A percentile compares a stretch with the other conserved stretches of the same genome.
Evolutionary conservation across 2,797 vertebrate genomes (phyloP).

Genomic region (Vespertilio murinus): DNA sequence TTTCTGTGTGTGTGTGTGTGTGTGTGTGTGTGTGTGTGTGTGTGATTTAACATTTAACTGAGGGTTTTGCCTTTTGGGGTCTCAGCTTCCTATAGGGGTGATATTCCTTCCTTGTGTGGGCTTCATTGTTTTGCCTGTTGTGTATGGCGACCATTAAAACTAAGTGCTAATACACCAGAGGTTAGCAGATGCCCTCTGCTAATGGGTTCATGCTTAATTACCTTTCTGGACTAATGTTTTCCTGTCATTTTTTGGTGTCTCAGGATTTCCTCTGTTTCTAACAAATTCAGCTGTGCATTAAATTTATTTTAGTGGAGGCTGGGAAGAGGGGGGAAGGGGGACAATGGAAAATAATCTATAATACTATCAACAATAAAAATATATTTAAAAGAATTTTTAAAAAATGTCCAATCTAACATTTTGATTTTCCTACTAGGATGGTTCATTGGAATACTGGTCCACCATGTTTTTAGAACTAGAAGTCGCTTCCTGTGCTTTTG

Average conservation of each 20-base stretch:
- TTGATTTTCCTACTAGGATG: neutral
- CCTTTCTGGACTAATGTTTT: neutral
- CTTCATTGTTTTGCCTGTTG: neutral
- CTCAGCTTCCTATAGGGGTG: neutral
- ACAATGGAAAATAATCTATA: no score
- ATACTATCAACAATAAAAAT: no score
- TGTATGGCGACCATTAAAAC: neutral
- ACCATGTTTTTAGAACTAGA: neutral
- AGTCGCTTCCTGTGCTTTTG: neutral
- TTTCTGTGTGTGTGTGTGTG: no score
- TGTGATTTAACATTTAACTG: neutral
- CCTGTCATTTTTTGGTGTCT: neutral
- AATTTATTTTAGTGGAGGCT: no score
- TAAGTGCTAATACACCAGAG: neutral
- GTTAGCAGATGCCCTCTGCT: neutral
- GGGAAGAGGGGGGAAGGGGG: no score
- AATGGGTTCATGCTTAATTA: neutral
- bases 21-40: neutral
- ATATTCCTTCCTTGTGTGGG: neutral
- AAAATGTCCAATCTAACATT: neutral
- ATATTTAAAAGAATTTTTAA: neutral
- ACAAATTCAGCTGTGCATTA: neutral
- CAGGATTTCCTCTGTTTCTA: neutral
- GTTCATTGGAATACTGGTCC: neutral
- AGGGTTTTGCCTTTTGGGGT: neutral